phyloP scores from a whole-genome alignment of 2,888 invertebrate species.

The Macrophya alboannulata region DNA sequence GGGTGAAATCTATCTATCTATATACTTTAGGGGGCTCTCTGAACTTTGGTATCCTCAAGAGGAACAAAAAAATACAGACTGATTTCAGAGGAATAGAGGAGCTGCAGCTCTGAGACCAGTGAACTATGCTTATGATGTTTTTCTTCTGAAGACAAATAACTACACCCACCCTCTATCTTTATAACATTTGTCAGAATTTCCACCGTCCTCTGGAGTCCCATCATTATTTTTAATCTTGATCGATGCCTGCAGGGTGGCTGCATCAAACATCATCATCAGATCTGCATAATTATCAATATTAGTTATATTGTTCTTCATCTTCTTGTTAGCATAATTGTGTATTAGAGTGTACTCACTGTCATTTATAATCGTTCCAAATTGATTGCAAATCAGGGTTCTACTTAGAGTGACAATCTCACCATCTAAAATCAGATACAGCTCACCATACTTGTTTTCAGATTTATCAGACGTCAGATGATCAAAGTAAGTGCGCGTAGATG shows the following conservation, averaged over 20 bases:
- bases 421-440: conserved; percentile 72
- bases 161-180: not conserved
- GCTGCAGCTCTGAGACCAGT: too few species aligned
- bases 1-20: too few species aligned
- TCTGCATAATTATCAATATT: not conserved
- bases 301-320: not conserved
- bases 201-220: not conserved
- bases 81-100: too few species aligned
- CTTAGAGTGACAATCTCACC: conserved; percentile 67
- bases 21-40: too few species aligned
- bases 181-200: not conserved
- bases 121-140: not conserved
- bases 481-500: conserved; percentile 68
- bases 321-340: too few species aligned
- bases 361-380: conserved; percentile 68
- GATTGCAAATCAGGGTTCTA: conserved; percentile 66
- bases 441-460: conserved; percentile 69
- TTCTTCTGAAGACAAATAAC: not conserved
- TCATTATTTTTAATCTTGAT: not conserved
- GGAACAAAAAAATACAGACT: not conserved
- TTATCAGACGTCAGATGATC: conserved; percentile 65
- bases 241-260: not conserved
- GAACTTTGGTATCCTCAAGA: not conserved
- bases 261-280: conserved; percentile 4
- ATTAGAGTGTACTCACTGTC: conserved; percentile 61